Percentiles rank a stretch among this genome's conserved stretches.
Evolutionary conservation across 2,888 invertebrate genomes (phyloP).

Genomic region (Galerucella calmariensis): DNA sequence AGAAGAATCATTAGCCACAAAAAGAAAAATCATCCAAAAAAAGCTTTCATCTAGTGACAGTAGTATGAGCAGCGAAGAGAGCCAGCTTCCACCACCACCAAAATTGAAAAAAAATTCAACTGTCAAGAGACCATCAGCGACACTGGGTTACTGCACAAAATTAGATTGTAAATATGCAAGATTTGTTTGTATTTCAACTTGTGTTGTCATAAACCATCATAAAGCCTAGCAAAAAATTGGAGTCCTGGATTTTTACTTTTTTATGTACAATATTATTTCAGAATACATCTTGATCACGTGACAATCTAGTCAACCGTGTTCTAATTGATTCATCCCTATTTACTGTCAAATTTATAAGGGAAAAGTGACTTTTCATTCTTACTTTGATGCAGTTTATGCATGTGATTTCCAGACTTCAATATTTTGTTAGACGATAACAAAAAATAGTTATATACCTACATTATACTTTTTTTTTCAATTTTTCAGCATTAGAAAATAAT

Average conservation of each 20-base stretch:
- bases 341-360: conserved; percentile 4
- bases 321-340: background rate
- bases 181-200: background rate
- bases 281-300: background rate
- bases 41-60: conserved; percentile 6
- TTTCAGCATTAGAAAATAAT: background rate
- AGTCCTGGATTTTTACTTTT: background rate
- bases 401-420: background rate
- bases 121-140: background rate
- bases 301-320: no score
- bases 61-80: background rate
- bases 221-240: conserved; percentile 1
- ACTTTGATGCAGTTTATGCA: background rate
- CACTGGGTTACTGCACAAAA: background rate
- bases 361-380: background rate
- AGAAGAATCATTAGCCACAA: background rate
- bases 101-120: background rate
- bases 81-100: background rate
- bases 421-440: background rate
- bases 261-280: background rate
- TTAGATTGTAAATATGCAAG: background rate
- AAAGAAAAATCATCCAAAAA: background rate
- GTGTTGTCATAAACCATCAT: background rate
- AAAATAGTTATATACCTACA: conserved; percentile 2
- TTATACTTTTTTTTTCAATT: background rate